These are phyloP conservation scores for Motacilla tschutschensis DNA, from an alignment of 2,113 vertebrate genomes.

Conservation along the genomic window DNA sequence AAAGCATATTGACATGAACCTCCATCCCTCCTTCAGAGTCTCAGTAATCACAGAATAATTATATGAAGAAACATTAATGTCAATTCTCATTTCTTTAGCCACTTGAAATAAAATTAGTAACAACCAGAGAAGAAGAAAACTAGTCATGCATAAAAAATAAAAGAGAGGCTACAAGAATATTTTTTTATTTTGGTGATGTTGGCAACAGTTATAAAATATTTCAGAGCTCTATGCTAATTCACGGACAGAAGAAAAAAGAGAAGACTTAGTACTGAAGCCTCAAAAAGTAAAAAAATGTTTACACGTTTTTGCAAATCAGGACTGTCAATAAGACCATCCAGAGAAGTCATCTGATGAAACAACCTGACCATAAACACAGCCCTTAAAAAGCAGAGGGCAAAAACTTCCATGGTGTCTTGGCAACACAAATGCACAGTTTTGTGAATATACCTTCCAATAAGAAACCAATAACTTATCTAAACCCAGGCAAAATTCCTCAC, in stretches of 20 bases:
- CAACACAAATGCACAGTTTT: neutral
- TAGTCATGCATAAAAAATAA: neutral
- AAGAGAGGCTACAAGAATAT: neutral
- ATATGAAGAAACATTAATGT: slow-evolving; percentile 4
- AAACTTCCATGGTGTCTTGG: neutral
- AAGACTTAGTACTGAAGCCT: neutral
- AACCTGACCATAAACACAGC: neutral
- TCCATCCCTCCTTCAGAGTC: slow-evolving; percentile 4
- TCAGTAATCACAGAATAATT: slow-evolving; percentile 36
- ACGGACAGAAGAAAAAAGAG: neutral
- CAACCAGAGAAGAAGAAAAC: neutral
- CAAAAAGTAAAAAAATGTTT: neutral
- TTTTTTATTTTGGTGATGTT: neutral
- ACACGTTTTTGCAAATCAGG: neutral
- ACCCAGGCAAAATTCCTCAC: neutral
- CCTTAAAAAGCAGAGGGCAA: neutral
- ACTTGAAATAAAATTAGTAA: neutral
- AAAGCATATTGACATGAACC: neutral
- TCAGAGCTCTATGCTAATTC: neutral
- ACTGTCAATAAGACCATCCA: neutral
- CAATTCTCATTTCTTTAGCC: slow-evolving; percentile 35
- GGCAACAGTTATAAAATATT: neutral
- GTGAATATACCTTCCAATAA: neutral
- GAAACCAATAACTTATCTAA: neutral
- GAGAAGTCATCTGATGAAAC: neutral